A percentile compares a stretch with the other conserved stretches of the same genome.
Evolutionary conservation across 2,888 invertebrate species (phyloP).

Genomic region (Chironomus tentans): DNA sequence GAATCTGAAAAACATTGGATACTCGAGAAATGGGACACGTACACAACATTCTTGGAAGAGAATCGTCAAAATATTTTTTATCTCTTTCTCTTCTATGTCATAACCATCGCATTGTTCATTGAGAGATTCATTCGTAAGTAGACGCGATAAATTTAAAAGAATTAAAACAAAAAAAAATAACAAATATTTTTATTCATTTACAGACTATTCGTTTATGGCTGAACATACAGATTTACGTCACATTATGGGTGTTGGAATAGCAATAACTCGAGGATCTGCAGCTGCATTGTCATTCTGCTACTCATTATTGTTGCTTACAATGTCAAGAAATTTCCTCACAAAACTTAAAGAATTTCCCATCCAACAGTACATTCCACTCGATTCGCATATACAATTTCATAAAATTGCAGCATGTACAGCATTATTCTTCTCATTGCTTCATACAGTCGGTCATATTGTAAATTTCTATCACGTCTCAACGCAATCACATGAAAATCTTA

Average conservation of each 20-base stretch:
- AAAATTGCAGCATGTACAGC: conserved; percentile 95
- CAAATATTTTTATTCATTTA: conserved; percentile 29
- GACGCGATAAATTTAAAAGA: no score
- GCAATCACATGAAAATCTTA: conserved; percentile 84
- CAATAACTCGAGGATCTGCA: conserved; percentile 88
- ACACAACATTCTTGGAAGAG: conserved; percentile 88
- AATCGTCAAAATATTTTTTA: conserved; percentile 95
- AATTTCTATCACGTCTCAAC: conserved; percentile 97
- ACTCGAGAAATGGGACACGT: conserved; percentile 70
- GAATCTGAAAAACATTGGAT: conserved; percentile 63
- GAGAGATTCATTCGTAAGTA: conserved; percentile 85
- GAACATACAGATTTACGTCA: conserved; percentile 91
- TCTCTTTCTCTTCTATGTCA: conserved; percentile 88
- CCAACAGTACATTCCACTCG: conserved; percentile 87
- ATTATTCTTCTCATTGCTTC: conserved; percentile 82
- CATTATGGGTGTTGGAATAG: conserved; percentile 96
- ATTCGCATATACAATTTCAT: conserved; percentile 94
- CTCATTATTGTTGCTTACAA: conserved; percentile 79
- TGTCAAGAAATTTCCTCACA: conserved; percentile 86
- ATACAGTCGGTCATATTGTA: conserved; percentile 89
- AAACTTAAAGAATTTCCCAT: conserved; percentile 89
- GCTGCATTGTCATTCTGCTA: conserved; percentile 92
- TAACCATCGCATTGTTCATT: conserved; percentile 86
- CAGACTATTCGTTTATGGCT: conserved; percentile 91
- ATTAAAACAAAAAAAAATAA: neutral